Evolutionary conservation across 2,888 invertebrate genomes (phyloP).

Genomic region (Patella ulyssiponensis): DNA sequence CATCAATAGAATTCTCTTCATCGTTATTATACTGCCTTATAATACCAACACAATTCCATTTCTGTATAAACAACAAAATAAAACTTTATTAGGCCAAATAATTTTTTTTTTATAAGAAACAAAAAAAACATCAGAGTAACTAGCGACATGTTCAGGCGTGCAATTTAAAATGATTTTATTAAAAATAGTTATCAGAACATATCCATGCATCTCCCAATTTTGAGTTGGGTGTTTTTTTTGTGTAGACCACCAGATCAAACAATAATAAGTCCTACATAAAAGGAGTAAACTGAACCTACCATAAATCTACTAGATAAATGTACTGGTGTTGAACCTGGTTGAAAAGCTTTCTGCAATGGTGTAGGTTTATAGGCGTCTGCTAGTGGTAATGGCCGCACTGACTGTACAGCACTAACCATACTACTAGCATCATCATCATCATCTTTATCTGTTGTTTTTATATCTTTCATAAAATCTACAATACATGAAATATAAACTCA

Average conservation of each 20-base stretch:
- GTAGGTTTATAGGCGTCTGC: constrained; percentile 57
- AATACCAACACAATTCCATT: constrained; percentile 95
- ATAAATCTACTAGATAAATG: constrained; percentile 86
- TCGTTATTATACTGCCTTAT: constrained; percentile 85
- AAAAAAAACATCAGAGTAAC: too few relatives aligned
- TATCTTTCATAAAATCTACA: constrained; percentile 17
- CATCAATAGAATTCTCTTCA: constrained; percentile 87
- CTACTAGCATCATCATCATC: constrained; percentile 75
- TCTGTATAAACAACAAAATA: constrained; percentile 71
- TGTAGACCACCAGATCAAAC: not conserved
- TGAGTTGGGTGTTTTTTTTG: not conserved
- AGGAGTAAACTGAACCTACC: constrained; percentile 71
- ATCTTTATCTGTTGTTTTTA: constrained; percentile 36
- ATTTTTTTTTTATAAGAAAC: too few relatives aligned
- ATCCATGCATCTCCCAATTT: not conserved
- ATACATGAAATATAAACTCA: not conserved
- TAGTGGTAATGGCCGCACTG: constrained; percentile 18
- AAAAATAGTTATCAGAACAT: not conserved
- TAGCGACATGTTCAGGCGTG: too few relatives aligned
- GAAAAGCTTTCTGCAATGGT: constrained; percentile 84
- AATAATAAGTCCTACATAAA: not conserved
- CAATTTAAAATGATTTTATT: too few relatives aligned
- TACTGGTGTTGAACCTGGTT: constrained; percentile 89
- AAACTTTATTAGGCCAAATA: too few relatives aligned
- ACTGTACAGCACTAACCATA: constrained; percentile 1